phyloP scores from a whole-genome alignment of 2,888 invertebrate genomes.

The Caenorhabditis sp. region DNA sequence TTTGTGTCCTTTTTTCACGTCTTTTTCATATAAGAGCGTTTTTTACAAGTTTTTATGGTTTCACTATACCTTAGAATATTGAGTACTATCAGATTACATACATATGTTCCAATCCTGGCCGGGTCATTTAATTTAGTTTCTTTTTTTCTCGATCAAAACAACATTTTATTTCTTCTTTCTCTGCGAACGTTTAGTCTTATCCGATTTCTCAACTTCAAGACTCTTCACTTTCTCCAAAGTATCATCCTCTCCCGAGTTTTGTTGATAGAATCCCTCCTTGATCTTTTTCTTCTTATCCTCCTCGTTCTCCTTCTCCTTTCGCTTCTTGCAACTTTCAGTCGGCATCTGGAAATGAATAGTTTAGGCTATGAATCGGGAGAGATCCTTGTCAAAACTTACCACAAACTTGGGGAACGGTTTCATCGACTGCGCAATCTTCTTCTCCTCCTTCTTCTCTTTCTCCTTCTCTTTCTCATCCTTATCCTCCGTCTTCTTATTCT shows the following conservation, averaged over 20 bases:
- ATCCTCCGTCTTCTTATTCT: constrained; percentile 1
- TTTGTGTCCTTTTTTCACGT: too few relatives aligned
- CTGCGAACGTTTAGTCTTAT: background rate
- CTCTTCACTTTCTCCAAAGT: background rate
- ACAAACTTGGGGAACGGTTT: constrained; percentile 1
- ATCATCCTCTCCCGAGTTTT: background rate
- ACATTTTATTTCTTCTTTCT: background rate
- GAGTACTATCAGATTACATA: too few relatives aligned
- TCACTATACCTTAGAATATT: too few relatives aligned
- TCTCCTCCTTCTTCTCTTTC: constrained; percentile 3
- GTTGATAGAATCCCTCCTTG: constrained; percentile 46
- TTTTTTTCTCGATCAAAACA: too few relatives aligned
- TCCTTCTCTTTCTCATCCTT: constrained; percentile 6
- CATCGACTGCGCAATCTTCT: constrained; percentile 5
- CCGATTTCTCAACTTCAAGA: background rate
- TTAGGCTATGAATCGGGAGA: too few relatives aligned
- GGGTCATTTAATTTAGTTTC: too few relatives aligned
- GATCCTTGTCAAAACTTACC: too few relatives aligned
- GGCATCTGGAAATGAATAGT: too few relatives aligned
- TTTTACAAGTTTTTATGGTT: too few relatives aligned
- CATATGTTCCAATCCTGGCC: too few relatives aligned
- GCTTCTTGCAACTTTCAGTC: constrained; percentile 33
- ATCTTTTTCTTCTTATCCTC: constrained; percentile 42
- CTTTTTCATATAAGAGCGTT: too few relatives aligned
- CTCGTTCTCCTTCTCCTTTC: constrained; percentile 30